phyloP scores from a whole-genome alignment of 2,888 invertebrate species.

The Acleris literana region DNA sequence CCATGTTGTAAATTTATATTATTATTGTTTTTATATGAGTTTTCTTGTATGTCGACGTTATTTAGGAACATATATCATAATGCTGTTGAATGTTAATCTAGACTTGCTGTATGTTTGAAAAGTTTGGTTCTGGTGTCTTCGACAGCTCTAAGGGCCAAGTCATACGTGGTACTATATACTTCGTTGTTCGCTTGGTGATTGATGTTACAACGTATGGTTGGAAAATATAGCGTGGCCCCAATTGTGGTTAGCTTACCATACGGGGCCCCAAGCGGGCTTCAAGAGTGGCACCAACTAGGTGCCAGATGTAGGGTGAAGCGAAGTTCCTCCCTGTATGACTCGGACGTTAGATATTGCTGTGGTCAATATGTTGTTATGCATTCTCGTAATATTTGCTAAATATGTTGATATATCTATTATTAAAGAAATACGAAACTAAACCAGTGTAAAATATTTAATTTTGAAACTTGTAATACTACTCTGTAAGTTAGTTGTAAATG shows the following conservation, averaged over 20 bases:
- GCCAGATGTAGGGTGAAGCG: background rate
- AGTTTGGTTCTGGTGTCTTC: background rate
- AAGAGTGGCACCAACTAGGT: too few species aligned
- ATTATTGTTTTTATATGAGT: conserved; percentile 25
- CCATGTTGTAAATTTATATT: conserved; percentile 24
- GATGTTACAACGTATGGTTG: too few species aligned
- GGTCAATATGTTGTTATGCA: background rate
- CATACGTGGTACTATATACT: too few species aligned
- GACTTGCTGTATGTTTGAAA: conserved; percentile 22
- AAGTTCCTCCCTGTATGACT: too few species aligned
- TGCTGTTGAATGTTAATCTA: conserved; percentile 20
- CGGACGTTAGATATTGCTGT: too few species aligned
- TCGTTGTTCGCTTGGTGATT: too few species aligned
- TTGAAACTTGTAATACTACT: conserved; percentile 30
- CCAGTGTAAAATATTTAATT: conserved; percentile 30
- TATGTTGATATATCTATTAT: background rate
- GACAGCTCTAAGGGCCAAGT: too few species aligned
- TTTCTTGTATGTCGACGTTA: conserved; percentile 25
- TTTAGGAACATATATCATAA: conserved; percentile 28
- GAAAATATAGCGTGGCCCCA: too few species aligned
- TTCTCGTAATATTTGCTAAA: background rate
- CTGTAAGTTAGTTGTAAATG: conserved; percentile 37
- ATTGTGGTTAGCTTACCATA: too few species aligned
- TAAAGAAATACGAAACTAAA: background rate
- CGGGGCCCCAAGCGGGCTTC: too few species aligned